Conservation (phyloP, 2,888 invertebrate genomes). For the Torymus auratus region DNA sequence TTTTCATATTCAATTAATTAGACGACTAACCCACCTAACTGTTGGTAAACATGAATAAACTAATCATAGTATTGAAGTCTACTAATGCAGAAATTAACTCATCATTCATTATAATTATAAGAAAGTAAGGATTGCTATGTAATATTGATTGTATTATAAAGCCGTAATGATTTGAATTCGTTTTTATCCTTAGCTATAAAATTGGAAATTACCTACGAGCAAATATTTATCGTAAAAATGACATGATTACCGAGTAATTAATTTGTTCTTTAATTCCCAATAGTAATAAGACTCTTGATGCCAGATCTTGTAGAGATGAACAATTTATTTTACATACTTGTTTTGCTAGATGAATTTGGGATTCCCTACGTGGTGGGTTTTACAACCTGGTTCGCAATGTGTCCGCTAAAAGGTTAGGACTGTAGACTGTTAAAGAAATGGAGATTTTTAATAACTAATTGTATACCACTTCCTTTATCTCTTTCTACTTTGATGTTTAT, state of each 20-base stretch:
- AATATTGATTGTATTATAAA: not conserved
- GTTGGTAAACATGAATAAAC: not conserved
- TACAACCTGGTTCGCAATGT: slow-evolving; percentile 79
- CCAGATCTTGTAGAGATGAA: slow-evolving; percentile 21
- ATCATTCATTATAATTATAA: not conserved
- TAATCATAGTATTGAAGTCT: not conserved
- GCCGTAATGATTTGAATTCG: not conserved
- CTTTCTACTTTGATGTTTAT: slow-evolving; percentile 50
- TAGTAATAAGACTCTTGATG: slow-evolving; percentile 25
- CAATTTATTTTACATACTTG: slow-evolving; percentile 55
- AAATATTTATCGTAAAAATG: slow-evolving; percentile 1
- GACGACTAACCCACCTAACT: slow-evolving; percentile 13
- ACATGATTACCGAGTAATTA: not conserved
- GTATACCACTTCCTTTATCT: slow-evolving; percentile 44
- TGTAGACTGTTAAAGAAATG: slow-evolving; percentile 43
- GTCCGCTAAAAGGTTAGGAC: slow-evolving; percentile 78
- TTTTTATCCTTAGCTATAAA: slow-evolving; percentile 17
- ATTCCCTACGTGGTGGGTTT: slow-evolving; percentile 78
- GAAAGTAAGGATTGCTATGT: not conserved
- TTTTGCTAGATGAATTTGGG: slow-evolving; percentile 71
- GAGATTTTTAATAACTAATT: slow-evolving; percentile 44
- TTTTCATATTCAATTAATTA: slow-evolving; percentile 12
- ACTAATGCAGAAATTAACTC: not conserved
- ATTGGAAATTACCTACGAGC: slow-evolving; percentile 29
- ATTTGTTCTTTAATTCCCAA: not conserved